These are phyloP conservation scores for Augochlorella aurata DNA, from an alignment of 2,888 invertebrate genomes.

Conservation along the genomic window DNA sequence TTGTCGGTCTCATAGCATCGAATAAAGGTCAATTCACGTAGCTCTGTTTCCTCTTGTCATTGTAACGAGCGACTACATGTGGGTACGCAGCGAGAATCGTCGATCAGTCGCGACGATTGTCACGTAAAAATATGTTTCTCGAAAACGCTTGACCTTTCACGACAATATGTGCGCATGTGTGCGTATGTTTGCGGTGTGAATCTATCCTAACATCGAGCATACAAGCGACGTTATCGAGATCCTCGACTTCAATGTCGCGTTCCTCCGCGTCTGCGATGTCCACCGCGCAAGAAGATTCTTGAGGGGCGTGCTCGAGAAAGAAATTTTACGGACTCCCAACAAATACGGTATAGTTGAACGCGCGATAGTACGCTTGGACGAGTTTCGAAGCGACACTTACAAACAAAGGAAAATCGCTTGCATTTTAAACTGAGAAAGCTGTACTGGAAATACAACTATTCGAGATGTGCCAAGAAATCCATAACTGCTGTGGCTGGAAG, in stretches of 20 bases:
- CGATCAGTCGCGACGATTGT: constrained; percentile 36
- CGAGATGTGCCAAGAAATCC: too few relatives aligned
- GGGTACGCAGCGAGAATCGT: constrained; percentile 36
- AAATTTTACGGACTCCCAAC: neutral
- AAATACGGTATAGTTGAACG: neutral
- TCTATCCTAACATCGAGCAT: constrained; percentile 30
- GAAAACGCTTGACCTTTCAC: constrained; percentile 37
- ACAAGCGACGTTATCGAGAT: constrained; percentile 48
- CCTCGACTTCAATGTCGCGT: constrained; percentile 54
- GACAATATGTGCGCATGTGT: neutral
- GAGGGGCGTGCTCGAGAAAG: constrained; percentile 28
- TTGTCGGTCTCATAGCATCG: constrained; percentile 29
- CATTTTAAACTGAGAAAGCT: too few relatives aligned
- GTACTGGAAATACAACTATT: too few relatives aligned
- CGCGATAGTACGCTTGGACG: neutral
- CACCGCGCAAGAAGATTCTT: constrained; percentile 47
- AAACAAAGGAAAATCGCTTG: neutral
- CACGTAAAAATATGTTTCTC: constrained; percentile 50
- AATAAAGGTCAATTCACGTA: constrained; percentile 43
- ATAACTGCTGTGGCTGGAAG: too few relatives aligned
- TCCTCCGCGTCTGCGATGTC: constrained; percentile 45
- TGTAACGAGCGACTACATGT: constrained; percentile 28
- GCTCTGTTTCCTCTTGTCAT: constrained; percentile 18
- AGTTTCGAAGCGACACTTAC: neutral
- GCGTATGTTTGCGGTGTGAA: constrained; percentile 22